phyloP scores from a whole-genome alignment of 2,113 vertebrate genomes.

The Heterotilapia buettikoferi region DNA sequence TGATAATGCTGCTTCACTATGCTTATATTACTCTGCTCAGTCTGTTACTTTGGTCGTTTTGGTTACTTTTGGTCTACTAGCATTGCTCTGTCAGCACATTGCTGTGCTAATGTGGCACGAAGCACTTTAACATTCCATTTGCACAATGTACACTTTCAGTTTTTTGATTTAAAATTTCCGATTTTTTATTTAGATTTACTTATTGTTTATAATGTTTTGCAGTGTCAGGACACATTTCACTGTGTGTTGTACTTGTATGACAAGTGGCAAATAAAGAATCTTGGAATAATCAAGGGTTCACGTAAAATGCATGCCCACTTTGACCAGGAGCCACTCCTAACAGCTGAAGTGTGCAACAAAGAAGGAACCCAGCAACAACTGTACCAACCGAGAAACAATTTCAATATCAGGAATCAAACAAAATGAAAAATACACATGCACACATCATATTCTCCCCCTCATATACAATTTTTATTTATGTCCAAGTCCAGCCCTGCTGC shows the following conservation, averaged over 20 bases:
- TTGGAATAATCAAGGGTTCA: neutral
- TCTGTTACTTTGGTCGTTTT: neutral
- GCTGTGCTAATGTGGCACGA: neutral
- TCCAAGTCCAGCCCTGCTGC: neutral
- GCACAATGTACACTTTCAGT: neutral
- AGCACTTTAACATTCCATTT: neutral
- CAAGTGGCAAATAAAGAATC: accelerated
- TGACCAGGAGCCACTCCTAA: neutral
- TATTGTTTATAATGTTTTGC: neutral
- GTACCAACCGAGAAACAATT: neutral
- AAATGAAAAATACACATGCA: neutral
- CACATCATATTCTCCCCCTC: neutral
- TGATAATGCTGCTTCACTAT: neutral
- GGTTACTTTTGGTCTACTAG: neutral
- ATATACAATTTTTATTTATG: neutral
- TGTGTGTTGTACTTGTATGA: neutral
- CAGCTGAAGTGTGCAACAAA: neutral
- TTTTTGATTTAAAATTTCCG: accelerated
- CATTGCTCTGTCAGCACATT: neutral
- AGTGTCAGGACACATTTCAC: neutral
- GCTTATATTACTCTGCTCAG: neutral
- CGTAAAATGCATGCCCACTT: neutral
- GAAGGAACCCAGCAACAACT: neutral
- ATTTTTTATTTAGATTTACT: neutral
- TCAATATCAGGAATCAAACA: neutral